Evolutionary conservation across 2,797 vertebrate genomes (phyloP).

Genomic region (Craterocephalus amniculus): DNA sequence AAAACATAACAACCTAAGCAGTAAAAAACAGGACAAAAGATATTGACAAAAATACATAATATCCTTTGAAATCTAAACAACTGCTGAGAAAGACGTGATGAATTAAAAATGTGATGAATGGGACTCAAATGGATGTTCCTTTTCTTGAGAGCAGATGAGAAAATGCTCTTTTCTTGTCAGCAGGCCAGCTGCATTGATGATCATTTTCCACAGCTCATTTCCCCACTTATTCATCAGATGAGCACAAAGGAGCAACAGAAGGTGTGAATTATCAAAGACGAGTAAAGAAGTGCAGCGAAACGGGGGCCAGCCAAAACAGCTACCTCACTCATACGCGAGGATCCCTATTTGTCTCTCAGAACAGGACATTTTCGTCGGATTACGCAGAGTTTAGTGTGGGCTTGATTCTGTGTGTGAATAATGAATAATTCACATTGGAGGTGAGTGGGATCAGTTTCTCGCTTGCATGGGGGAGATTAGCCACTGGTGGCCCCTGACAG

Average conservation of each 20-base stretch:
- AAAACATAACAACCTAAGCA: constrained; percentile 13
- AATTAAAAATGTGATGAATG: constrained; percentile 56
- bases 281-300: constrained; percentile 60
- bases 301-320: constrained; percentile 65
- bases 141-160: constrained; percentile 57
- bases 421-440: constrained; percentile 80
- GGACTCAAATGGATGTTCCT: constrained; percentile 56
- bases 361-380: constrained; percentile 62
- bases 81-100: constrained; percentile 38
- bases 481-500: constrained; percentile 80
- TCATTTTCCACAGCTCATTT: constrained; percentile 83
- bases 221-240: constrained; percentile 79
- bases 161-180: constrained; percentile 70
- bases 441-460: constrained; percentile 75
- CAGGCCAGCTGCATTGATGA: constrained; percentile 81
- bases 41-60: neutral
- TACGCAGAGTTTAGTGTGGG: constrained; percentile 63
- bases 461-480: constrained; percentile 75
- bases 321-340: constrained; percentile 57
- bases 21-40: constrained; percentile 14
- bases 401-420: constrained; percentile 71
- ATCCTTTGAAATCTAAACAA: constrained; percentile 59
- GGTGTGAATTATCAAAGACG: constrained; percentile 76
- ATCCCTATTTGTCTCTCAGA: constrained; percentile 77
- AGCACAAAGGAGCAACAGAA: constrained; percentile 78